Evolutionary conservation across 2,113 vertebrate species (phyloP), one percentile per base, ranked within the genome.

Genomic region (Mohoua ochrocephala): DNA sequence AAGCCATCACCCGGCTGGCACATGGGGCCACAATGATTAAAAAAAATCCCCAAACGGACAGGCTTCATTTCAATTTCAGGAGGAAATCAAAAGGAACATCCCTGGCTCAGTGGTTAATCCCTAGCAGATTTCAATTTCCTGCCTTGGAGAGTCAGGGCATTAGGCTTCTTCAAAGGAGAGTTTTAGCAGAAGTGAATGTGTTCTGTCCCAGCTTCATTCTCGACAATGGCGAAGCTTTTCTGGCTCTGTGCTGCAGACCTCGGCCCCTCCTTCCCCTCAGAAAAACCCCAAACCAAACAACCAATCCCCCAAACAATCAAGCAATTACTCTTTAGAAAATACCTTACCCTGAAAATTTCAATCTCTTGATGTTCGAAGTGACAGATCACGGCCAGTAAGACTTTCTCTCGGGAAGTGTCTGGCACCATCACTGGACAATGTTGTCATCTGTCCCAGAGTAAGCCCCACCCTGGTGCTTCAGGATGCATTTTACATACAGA

Each of bases 111-210:
- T 39, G 23, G 47, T 35, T 93, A 93, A 93, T 77, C 80, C 45
- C 33, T 17, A 56, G 31, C 60, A 93, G 60, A 94, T 93, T 87
- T 68, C 87, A 82, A 65, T 82, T 91, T 93, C 89, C 91, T 95
- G 87, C 57, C 74, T 82, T 11, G 1, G 85, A 84, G 26, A 70
- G 28, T 49, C 65, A 73, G 33, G 20, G 61, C 77, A 53, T 78
- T n/a, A 75, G 60, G 37, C 15, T 26, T 52, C 52, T 68, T 79
- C 57, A 53, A 69, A 79, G 37, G 49, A 64, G 60, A 75, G 64
- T 33, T 79, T 57, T 10, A 78, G 60, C 56, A 83, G 56, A 63
- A 73, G 22, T 44, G 52, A 37, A 52, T 3, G 5, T 56, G 31
- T 50, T 68, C 33, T 6, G 10, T 49, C 65, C 56, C 74, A 78